Conservation (phyloP, 2,113 vertebrate species). For the Andinoacara biseriatus region DNA sequence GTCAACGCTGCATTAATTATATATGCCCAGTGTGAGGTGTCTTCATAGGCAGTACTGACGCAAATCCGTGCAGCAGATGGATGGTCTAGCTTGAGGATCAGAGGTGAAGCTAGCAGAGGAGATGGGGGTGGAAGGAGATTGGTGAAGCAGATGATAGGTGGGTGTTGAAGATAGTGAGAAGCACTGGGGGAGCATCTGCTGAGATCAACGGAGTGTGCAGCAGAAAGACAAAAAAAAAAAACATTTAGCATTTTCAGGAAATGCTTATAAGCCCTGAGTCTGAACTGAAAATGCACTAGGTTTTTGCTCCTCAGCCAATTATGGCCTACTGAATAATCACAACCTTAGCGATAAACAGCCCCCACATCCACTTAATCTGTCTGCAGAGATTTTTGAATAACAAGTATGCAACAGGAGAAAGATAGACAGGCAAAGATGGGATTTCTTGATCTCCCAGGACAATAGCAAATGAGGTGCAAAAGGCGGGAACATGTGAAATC, state of each 20-base stretch:
- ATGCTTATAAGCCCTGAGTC: slow-evolving; percentile 8
- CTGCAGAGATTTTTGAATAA: slow-evolving; percentile 52
- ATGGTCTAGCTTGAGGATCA: slow-evolving; percentile 54
- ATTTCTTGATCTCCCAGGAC: slow-evolving; percentile 21
- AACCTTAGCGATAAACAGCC: background rate
- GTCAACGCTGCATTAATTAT: slow-evolving; percentile 59
- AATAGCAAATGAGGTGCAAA: slow-evolving; percentile 21
- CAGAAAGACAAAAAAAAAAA: slow-evolving; percentile 17
- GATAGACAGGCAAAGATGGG: background rate
- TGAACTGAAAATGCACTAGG: background rate
- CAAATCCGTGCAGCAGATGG: slow-evolving; percentile 70
- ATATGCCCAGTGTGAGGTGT: slow-evolving; percentile 30
- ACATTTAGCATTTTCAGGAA: slow-evolving; percentile 19
- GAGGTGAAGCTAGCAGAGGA: slow-evolving; percentile 69
- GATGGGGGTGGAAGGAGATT: slow-evolving; percentile 65
- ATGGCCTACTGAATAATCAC: slow-evolving; percentile 7
- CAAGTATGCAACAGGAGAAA: slow-evolving; percentile 27
- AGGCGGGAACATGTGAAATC: slow-evolving; percentile 9
- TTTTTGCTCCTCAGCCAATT: slow-evolving; percentile 10
- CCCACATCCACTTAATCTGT: background rate
- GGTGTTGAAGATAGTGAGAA: slow-evolving; percentile 68
- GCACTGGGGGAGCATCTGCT: slow-evolving; percentile 72
- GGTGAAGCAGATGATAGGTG: slow-evolving; percentile 76
- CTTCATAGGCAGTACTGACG: slow-evolving; percentile 38
- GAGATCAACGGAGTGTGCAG: slow-evolving; percentile 45